These are phyloP conservation scores for Philaethria dido DNA, from an alignment of 2,888 invertebrate genomes.

Conservation along the genomic window DNA sequence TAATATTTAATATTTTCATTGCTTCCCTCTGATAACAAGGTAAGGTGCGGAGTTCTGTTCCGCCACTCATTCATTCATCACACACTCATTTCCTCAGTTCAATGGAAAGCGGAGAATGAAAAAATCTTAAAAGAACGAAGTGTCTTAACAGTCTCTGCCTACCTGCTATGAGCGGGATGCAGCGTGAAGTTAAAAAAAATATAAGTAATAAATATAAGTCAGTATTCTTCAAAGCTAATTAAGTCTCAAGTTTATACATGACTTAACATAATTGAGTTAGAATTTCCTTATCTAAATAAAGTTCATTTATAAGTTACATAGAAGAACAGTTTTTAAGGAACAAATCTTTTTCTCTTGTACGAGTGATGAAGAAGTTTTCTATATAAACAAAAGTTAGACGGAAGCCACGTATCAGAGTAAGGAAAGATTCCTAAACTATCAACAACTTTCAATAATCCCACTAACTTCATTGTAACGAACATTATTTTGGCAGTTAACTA, in stretches of 20 bases:
- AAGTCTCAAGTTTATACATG: background rate
- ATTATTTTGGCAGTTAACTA: conserved; percentile 47
- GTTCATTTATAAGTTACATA: background rate
- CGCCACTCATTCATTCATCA: no score
- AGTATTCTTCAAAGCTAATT: background rate
- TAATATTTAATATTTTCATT: no score
- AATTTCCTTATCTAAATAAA: background rate
- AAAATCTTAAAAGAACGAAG: no score
- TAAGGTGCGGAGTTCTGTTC: no score
- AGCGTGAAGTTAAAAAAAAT: no score
- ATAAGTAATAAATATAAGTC: no score
- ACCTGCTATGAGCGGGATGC: no score
- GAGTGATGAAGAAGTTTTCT: conserved; percentile 57
- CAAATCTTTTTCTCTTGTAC: conserved; percentile 54
- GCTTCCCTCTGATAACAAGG: no score
- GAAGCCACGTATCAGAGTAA: conserved; percentile 67
- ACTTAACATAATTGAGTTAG: background rate
- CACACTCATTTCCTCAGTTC: no score
- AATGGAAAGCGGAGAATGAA: no score
- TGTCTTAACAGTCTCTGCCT: no score
- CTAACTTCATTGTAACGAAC: conserved; percentile 68
- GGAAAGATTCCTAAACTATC: conserved; percentile 71
- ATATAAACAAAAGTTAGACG: conserved; percentile 58
- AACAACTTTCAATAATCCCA: conserved; percentile 71
- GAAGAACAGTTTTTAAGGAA: conserved; percentile 32